These are phyloP conservation scores for Noctilio leporinus DNA, from an alignment of 2,113 vertebrate genomes.

Conservation along the genomic window DNA sequence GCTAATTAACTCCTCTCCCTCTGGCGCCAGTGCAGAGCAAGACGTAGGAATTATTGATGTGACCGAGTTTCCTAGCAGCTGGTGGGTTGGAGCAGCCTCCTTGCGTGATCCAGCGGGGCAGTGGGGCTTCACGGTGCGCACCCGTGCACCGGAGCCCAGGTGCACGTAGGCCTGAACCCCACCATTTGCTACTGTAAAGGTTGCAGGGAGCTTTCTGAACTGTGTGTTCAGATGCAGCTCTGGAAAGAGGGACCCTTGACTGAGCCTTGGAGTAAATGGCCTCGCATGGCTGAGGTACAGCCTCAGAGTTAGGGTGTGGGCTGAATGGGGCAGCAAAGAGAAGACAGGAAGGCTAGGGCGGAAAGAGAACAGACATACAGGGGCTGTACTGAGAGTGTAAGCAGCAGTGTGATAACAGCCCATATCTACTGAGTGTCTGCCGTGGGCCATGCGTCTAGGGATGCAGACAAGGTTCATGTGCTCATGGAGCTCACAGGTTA, in stretches of 20 bases:
- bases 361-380: neutral
- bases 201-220: neutral
- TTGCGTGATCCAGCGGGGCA: neutral
- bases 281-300: neutral
- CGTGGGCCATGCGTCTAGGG: neutral
- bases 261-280: neutral
- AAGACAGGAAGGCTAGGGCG: neutral
- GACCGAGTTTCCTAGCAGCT: conserved; percentile 35
- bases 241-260: neutral
- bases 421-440: neutral
- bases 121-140: neutral
- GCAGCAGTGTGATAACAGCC: neutral
- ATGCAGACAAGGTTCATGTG: neutral
- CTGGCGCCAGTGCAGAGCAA: neutral
- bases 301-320: neutral
- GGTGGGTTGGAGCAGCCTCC: neutral
- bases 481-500: neutral
- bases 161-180: neutral
- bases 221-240: neutral
- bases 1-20: conserved; percentile 32
- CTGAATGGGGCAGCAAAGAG: neutral
- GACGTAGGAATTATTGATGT: neutral
- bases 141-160: accelerated
- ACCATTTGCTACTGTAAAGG: neutral
- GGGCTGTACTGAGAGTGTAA: neutral